phyloP scores from a whole-genome alignment of 2,797 vertebrate species.

The Brachyalestes nurse region DNA sequence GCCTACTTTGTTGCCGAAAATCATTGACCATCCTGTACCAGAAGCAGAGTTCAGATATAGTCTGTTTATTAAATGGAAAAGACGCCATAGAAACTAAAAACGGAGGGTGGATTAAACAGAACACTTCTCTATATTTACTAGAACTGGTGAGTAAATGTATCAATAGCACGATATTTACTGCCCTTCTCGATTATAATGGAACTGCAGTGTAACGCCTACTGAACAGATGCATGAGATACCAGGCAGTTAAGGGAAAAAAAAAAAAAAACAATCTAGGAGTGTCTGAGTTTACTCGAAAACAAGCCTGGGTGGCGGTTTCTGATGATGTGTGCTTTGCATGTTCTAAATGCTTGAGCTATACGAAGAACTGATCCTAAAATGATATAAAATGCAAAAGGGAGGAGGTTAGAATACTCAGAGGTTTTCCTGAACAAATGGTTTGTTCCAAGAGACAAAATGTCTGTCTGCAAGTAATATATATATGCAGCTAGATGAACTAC shows the following conservation, averaged over 20 bases:
- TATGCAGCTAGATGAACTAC: slow-evolving; percentile 64
- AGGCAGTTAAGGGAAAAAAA: slow-evolving; percentile 12
- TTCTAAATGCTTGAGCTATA: slow-evolving; percentile 17
- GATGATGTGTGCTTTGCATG: slow-evolving; percentile 17
- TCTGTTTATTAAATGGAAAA: neutral
- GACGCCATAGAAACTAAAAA: slow-evolving; percentile 8
- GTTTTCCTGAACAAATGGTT: slow-evolving; percentile 19
- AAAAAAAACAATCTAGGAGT: slow-evolving; percentile 3
- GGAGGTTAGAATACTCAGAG: neutral
- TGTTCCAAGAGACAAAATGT: slow-evolving; percentile 3
- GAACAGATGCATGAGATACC: slow-evolving; percentile 31
- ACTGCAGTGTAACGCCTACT: slow-evolving; percentile 36
- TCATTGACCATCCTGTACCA: slow-evolving; percentile 1
- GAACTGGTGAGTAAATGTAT: slow-evolving; percentile 35
- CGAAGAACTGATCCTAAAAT: slow-evolving; percentile 28
- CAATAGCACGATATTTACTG: slow-evolving; percentile 43
- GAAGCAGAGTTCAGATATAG: slow-evolving; percentile 2
- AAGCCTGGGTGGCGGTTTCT: slow-evolving; percentile 21
- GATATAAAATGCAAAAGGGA: slow-evolving; percentile 1
- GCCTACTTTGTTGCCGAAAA: slow-evolving; percentile 10
- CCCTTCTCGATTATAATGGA: slow-evolving; percentile 37
- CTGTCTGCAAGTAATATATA: slow-evolving; percentile 41
- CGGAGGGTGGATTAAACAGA: slow-evolving; percentile 26
- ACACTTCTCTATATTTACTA: slow-evolving; percentile 31
- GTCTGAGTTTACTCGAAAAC: slow-evolving; percentile 17